phyloP scores from a whole-genome alignment of 37 sponge, comb jelly and placozoan species.

The Halichondria panicea region DNA sequence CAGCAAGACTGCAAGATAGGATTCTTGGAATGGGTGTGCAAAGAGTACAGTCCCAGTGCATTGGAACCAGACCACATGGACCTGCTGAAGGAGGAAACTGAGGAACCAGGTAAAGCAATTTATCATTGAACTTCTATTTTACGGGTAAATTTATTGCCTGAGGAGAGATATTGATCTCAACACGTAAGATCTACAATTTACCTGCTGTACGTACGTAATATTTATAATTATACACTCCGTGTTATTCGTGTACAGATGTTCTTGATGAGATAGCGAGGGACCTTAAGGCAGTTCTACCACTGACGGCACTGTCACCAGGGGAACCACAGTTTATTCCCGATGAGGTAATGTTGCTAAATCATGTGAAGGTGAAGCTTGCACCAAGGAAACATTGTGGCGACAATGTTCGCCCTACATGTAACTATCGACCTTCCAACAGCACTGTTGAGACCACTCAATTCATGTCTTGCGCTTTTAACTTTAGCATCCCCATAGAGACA shows the following conservation, averaged over 20 bases:
- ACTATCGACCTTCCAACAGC: too few relatives aligned
- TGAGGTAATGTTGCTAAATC: neutral
- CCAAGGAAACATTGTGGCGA: neutral
- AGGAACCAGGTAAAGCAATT: neutral
- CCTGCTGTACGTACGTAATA: neutral
- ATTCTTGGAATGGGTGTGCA: conserved; percentile 25
- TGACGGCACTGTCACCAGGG: conserved; percentile 15
- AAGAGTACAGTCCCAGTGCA: conserved; percentile 3
- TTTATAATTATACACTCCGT: neutral
- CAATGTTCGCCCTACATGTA: too few relatives aligned
- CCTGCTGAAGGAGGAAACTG: neutral
- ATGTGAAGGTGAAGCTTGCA: neutral
- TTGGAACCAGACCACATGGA: neutral
- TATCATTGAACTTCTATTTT: too few relatives aligned
- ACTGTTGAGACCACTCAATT: too few relatives aligned
- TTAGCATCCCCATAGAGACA: too few relatives aligned
- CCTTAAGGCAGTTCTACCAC: neutral
- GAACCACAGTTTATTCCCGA: conserved; percentile 11
- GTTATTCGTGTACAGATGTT: conserved; percentile 10
- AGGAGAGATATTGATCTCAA: too few relatives aligned
- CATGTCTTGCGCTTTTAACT: too few relatives aligned
- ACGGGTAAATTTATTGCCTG: neutral
- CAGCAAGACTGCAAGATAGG: conserved; percentile 14
- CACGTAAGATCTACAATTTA: too few relatives aligned
- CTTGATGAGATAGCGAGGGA: conserved; percentile 19